Conservation (phyloP, 2,888 invertebrate genomes). For the Limenitis camilla region DNA sequence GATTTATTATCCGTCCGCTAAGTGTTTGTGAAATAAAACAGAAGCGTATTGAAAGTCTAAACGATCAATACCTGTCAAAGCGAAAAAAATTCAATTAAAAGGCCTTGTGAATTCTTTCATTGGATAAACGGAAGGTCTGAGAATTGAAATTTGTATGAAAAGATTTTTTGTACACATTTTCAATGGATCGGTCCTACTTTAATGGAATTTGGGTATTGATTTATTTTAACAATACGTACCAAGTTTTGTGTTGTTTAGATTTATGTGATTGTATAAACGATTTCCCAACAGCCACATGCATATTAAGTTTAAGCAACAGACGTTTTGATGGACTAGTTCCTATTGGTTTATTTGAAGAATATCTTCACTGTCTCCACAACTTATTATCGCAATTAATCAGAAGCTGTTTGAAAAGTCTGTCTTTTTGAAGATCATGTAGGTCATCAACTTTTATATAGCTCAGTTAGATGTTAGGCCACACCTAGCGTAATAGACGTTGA, state of each 20-base stretch:
- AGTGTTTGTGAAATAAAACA: conserved; percentile 62
- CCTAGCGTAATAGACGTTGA: too few relatives aligned
- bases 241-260: not conserved
- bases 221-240: conserved; percentile 16
- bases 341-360: too few relatives aligned
- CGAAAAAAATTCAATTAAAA: conserved; percentile 64
- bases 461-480: too few relatives aligned
- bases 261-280: not conserved
- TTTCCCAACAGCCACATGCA: not conserved
- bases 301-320: not conserved
- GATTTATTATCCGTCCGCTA: conserved; percentile 57
- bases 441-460: too few relatives aligned
- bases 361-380: too few relatives aligned
- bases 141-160: conserved; percentile 61
- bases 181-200: conserved; percentile 50
- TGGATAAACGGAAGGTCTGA: conserved; percentile 58
- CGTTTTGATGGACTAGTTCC: too few relatives aligned
- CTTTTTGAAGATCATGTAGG: too few relatives aligned
- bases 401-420: too few relatives aligned
- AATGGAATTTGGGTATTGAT: conserved; percentile 34
- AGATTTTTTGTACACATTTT: conserved; percentile 47
- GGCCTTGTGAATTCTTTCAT: conserved; percentile 52
- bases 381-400: too few relatives aligned
- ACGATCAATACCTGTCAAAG: conserved; percentile 67
- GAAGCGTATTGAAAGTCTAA: conserved; percentile 52